A percentile compares a stretch with the other conserved stretches of the same genome.
phyloP scores from a whole-genome alignment of 2,888 invertebrate species.

The Rhopalosiphum nymphaeae region DNA sequence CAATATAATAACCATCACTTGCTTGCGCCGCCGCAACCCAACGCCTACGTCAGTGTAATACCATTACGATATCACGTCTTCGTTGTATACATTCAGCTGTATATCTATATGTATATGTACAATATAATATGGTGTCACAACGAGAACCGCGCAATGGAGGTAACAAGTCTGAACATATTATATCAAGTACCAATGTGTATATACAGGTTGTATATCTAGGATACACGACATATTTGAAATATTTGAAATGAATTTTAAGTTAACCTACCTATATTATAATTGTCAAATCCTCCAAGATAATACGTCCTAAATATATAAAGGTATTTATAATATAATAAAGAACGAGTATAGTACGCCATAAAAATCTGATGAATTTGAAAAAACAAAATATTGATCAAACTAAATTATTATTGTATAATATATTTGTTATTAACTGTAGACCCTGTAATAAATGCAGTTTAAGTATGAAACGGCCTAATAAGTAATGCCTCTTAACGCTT shows the following conservation, averaged over 20 bases:
- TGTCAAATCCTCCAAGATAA: neutral
- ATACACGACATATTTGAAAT: neutral
- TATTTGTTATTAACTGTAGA: too few species aligned
- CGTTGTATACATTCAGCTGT: neutral
- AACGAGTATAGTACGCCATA: too few species aligned
- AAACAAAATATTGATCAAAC: too few species aligned
- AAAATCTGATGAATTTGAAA: too few species aligned
- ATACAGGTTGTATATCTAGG: neutral
- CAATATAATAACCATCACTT: neutral
- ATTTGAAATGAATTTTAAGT: neutral
- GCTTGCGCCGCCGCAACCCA: neutral
- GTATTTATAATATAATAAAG: too few species aligned
- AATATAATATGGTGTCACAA: neutral
- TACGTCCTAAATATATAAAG: too few species aligned
- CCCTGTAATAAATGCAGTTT: too few species aligned
- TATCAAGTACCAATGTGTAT: neutral
- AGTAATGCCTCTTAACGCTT: too few species aligned
- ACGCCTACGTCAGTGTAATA: constrained; percentile 15
- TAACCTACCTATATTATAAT: neutral
- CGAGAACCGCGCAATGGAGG: neutral
- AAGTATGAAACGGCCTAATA: too few species aligned
- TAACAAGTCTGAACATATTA: neutral
- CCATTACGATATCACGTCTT: neutral
- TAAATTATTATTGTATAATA: too few species aligned
- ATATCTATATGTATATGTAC: neutral